Conservation (phyloP, 1,140 invertebrate species). For the Drosophila nebulosa region DNA sequence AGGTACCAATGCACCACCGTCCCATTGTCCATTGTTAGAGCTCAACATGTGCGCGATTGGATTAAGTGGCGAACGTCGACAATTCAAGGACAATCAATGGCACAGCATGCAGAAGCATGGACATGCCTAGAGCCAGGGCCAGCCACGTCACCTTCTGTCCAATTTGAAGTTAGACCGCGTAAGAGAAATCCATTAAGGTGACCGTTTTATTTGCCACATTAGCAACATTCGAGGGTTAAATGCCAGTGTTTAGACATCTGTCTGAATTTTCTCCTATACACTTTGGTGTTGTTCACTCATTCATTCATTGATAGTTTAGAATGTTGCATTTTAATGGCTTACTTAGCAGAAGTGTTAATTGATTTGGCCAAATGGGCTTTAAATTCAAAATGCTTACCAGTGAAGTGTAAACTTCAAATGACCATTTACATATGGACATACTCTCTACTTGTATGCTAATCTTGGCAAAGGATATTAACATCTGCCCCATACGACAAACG, state of each 20-base stretch:
- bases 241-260: constrained; percentile 76
- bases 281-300: not conserved
- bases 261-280: constrained; percentile 28
- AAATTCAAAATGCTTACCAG: constrained; percentile 6
- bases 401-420: constrained; percentile 48
- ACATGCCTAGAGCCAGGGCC: too few relatives aligned
- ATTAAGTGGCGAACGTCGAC: constrained; percentile 70
- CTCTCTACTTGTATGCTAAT: constrained; percentile 48
- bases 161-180: constrained; percentile 74
- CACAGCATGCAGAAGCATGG: constrained; percentile 49
- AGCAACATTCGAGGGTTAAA: constrained; percentile 72
- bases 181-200: constrained; percentile 77
- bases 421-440: constrained; percentile 8
- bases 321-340: constrained; percentile 39
- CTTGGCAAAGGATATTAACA: constrained; percentile 28
- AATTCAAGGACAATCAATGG: constrained; percentile 75
- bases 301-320: constrained; percentile 20
- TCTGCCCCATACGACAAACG: constrained; percentile 16
- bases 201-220: constrained; percentile 75
- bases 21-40: constrained; percentile 48
- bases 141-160: constrained; percentile 70
- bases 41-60: constrained; percentile 78
- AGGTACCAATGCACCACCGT: constrained; percentile 45
- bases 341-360: constrained; percentile 72
- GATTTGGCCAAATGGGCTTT: constrained; percentile 15